These are phyloP conservation scores for Lophotis ruficrista DNA, from an alignment of 2,113 vertebrate genomes.

Conservation along the genomic window DNA sequence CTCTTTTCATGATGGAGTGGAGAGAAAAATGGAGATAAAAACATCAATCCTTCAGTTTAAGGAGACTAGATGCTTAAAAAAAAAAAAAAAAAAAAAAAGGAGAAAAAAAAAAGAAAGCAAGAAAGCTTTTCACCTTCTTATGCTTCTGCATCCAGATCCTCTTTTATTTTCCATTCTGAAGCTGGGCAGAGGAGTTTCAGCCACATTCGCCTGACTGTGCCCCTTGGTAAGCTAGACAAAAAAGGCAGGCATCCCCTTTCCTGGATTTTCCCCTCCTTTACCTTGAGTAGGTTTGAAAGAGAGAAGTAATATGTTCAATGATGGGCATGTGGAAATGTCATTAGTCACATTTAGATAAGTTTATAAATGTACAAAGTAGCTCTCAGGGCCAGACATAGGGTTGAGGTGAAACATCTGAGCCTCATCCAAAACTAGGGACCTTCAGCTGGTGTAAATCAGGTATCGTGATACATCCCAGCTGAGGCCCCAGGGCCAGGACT, in stretches of 20 bases:
- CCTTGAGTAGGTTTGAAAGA: background rate
- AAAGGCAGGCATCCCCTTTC: background rate
- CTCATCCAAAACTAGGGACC: background rate
- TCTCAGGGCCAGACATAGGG: background rate
- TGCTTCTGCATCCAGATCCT: background rate
- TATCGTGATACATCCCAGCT: background rate
- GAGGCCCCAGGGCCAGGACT: background rate
- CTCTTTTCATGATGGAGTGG: constrained; percentile 65
- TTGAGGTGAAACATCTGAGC: constrained; percentile 49
- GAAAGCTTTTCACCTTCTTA: constrained; percentile 17
- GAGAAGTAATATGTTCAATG: background rate
- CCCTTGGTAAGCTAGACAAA: background rate
- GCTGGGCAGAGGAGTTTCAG: background rate
- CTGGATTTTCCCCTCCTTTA: background rate
- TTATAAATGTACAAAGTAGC: constrained; percentile 14
- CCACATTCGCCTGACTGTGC: background rate
- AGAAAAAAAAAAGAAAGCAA: background rate
- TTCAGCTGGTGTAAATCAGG: background rate
- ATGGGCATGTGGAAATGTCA: background rate
- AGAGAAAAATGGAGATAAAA: constrained; percentile 64
- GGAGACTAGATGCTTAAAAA: constrained; percentile 29
- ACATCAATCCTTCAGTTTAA: constrained; percentile 54
- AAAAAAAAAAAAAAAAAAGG: background rate
- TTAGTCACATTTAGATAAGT: constrained; percentile 19
- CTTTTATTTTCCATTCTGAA: constrained; percentile 13